These are phyloP conservation scores for Apamea monoglypha DNA, from an alignment of 2,888 invertebrate species.

Conservation along the genomic window DNA sequence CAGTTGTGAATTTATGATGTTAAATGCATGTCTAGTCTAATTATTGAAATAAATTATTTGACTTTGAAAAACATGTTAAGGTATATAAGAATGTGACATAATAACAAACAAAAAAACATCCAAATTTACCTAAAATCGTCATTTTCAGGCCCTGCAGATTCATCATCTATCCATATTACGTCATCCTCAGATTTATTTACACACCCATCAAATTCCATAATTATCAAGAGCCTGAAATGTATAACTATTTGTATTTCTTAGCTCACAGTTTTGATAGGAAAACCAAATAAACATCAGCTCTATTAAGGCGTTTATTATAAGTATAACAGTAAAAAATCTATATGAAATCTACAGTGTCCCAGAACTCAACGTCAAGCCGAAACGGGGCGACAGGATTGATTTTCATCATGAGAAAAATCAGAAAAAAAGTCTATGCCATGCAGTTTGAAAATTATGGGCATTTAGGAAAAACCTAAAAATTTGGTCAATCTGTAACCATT, in stretches of 20 bases:
- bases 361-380: too few species aligned
- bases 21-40: background rate
- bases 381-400: too few species aligned
- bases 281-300: background rate
- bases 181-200: conserved; percentile 1
- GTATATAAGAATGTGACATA: background rate
- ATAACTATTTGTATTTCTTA: background rate
- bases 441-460: too few species aligned
- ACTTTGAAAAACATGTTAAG: background rate
- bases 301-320: background rate
- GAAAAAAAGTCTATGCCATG: too few species aligned
- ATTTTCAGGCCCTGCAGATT: background rate
- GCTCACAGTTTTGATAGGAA: background rate
- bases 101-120: background rate
- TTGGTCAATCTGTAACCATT: too few species aligned
- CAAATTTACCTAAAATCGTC: conserved; percentile 25
- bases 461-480: too few species aligned
- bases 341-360: too few species aligned
- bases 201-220: conserved; percentile 30
- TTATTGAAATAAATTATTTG: background rate
- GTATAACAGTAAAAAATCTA: background rate
- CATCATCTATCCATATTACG: conserved; percentile 5
- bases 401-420: too few species aligned
- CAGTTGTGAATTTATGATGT: background rate
- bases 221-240: conserved; percentile 1